phyloP scores from a whole-genome alignment of 2,888 invertebrate genomes.

The Cephus runcator region DNA sequence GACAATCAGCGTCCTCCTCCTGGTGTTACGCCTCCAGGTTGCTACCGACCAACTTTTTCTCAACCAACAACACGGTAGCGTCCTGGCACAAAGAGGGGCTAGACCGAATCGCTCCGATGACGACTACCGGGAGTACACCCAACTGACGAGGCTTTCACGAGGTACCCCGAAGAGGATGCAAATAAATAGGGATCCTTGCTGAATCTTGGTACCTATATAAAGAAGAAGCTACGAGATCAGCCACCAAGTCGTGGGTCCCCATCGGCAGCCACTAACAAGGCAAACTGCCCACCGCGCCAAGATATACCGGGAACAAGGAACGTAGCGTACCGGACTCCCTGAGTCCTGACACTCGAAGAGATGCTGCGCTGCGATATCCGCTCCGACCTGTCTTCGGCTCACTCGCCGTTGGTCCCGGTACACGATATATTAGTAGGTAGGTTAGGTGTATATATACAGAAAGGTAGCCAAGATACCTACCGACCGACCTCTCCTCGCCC shows the following conservation, averaged over 20 bases:
- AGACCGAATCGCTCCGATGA: neutral
- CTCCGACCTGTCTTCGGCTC: conserved; percentile 40
- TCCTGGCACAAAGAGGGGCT: neutral
- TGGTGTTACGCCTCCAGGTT: neutral
- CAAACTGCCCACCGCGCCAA: conserved; percentile 16
- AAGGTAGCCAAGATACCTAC: neutral
- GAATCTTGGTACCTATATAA: neutral
- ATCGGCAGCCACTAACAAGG: conserved; percentile 61
- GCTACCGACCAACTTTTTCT: neutral
- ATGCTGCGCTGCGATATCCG: conserved; percentile 57
- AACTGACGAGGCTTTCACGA: neutral
- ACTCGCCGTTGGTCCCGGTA: conserved; percentile 23
- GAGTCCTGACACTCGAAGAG: conserved; percentile 55
- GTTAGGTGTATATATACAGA: neutral
- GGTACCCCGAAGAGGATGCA: neutral
- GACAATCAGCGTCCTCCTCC: neutral
- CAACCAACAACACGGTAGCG: neutral
- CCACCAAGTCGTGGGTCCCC: conserved; percentile 31
- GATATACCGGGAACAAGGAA: conserved; percentile 31
- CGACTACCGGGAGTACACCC: neutral
- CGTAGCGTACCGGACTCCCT: conserved; percentile 41
- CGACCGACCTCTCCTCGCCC: conserved; percentile 3
- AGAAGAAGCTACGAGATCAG: neutral
- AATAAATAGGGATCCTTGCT: neutral
- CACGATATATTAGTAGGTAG: conserved; percentile 44